Evolutionary conservation across 2,888 invertebrate genomes (phyloP).

Genomic region (Nephrotoma guestfalica): DNA sequence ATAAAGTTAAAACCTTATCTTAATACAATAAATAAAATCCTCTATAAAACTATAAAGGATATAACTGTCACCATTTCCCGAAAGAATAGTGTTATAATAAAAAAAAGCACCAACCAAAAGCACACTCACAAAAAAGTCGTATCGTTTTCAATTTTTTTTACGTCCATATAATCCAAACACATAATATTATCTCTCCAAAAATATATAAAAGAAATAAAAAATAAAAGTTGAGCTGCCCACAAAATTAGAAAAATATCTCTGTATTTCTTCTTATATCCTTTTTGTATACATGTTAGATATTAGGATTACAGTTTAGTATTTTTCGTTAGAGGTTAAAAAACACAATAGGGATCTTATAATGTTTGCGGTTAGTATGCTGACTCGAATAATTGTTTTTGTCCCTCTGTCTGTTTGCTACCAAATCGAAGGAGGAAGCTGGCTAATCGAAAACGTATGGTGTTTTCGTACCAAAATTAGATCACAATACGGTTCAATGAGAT

Average conservation of each 20-base stretch:
- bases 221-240: constrained; percentile 1
- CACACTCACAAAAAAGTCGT: not conserved
- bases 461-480: not conserved
- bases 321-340: not conserved
- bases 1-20: not conserved
- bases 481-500: not conserved
- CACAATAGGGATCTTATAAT: not conserved
- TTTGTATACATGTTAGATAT: not conserved
- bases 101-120: not conserved
- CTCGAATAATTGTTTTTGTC: not conserved
- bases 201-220: not conserved
- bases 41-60: constrained; percentile 1
- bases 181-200: not conserved
- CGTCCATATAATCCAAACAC: not conserved
- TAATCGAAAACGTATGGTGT: not conserved
- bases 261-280: not conserved
- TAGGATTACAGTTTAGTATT: not conserved
- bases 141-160: not conserved
- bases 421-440: not conserved
- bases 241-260: not conserved
- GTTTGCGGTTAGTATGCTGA: not conserved
- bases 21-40: not conserved
- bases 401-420: not conserved
- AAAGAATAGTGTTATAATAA: not conserved
- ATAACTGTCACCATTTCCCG: constrained; percentile 3